These are phyloP conservation scores for Scomber colias DNA, from an alignment of 2,113 vertebrate genomes.

Conservation along the genomic window DNA sequence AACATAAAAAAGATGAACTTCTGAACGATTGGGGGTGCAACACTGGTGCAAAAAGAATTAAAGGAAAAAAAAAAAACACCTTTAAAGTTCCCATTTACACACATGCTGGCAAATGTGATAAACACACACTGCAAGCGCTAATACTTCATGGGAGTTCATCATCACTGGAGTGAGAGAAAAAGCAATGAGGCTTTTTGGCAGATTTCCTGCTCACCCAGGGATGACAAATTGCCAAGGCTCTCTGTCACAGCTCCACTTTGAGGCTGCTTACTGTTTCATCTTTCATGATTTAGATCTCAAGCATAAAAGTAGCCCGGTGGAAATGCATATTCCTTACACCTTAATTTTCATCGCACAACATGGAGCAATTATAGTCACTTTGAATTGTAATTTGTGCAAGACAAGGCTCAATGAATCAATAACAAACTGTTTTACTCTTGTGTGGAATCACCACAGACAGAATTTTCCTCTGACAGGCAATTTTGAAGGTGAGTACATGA, in stretches of 20 bases:
- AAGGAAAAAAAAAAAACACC: constrained; percentile 32
- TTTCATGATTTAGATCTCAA: constrained; percentile 77
- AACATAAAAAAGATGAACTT: constrained; percentile 61
- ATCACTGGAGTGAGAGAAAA: constrained; percentile 77
- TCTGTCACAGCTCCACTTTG: constrained; percentile 79
- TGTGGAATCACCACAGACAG: constrained; percentile 46
- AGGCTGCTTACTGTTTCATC: constrained; percentile 79
- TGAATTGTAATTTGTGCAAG: constrained; percentile 75
- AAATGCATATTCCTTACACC: constrained; percentile 73
- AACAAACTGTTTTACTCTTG: constrained; percentile 46
- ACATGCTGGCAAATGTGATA: constrained; percentile 73
- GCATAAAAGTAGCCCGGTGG: constrained; percentile 64
- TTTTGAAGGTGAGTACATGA: constrained; percentile 57
- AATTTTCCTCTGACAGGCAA: constrained; percentile 26
- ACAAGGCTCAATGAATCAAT: constrained; percentile 77
- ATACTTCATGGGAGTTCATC: constrained; percentile 82
- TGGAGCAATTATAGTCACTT: constrained; percentile 74
- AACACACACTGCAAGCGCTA: constrained; percentile 69
- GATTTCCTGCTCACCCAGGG: constrained; percentile 77
- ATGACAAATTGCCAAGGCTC: constrained; percentile 82
- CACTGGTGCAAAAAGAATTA: constrained; percentile 40
- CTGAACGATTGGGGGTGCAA: constrained; percentile 50
- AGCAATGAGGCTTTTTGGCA: constrained; percentile 81
- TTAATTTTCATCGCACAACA: constrained; percentile 77
- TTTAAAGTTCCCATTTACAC: constrained; percentile 70